Evolutionary conservation across 2,113 vertebrate species (phyloP).

Genomic region (Nannobrachium achirus): DNA sequence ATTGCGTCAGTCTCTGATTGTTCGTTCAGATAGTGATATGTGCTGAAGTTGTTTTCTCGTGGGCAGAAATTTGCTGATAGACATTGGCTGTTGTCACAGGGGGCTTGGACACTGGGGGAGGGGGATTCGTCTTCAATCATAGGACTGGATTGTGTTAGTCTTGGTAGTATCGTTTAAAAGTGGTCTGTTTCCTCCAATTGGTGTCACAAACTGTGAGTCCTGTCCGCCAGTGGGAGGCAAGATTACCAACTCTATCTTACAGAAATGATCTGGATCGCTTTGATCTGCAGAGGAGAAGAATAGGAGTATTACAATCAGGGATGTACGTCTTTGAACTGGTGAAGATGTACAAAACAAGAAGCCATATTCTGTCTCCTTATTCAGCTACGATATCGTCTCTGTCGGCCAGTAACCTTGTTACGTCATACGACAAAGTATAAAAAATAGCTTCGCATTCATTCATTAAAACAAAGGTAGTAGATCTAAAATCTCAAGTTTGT

Average conservation of each 20-base stretch:
- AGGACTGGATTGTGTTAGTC: conserved; percentile 85
- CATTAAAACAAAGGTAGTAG: no score
- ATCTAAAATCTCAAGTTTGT: no score
- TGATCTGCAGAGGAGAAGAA: conserved; percentile 60
- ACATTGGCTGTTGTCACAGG: conserved; percentile 82
- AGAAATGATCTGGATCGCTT: conserved; percentile 84
- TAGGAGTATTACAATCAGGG: conserved; percentile 20
- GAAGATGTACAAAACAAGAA: background rate
- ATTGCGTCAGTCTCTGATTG: conserved; percentile 97
- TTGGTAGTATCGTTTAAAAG: conserved; percentile 87
- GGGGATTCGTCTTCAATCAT: conserved; percentile 85
- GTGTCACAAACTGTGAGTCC: conserved; percentile 88
- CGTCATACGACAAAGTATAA: no score
- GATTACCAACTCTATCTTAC: conserved; percentile 88
- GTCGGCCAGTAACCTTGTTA: no score
- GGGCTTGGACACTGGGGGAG: conserved; percentile 58
- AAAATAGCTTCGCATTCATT: no score
- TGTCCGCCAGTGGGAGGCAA: conserved; percentile 92
- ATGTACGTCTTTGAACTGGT: background rate
- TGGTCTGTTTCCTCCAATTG: conserved; percentile 88
- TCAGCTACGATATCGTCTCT: no score
- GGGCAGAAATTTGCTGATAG: conserved; percentile 85
- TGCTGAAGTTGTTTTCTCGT: conserved; percentile 76
- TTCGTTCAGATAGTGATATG: conserved; percentile 90
- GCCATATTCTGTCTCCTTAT: background rate